Conservation (phyloP, 1,140 invertebrate species). For the Drosophila arizonae region DNA sequence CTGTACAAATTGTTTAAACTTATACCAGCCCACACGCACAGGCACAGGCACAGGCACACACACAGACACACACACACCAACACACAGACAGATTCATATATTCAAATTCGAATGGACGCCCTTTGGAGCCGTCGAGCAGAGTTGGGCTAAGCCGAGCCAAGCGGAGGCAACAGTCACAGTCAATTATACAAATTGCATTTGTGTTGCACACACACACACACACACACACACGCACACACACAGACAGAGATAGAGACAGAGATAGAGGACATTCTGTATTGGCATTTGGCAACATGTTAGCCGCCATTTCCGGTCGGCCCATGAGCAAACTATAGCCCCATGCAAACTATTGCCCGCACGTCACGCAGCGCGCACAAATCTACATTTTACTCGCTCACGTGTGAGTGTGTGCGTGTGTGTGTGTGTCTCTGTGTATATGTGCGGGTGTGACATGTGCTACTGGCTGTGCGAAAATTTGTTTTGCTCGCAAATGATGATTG, state of each 20-base stretch:
- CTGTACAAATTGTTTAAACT: constrained; percentile 74
- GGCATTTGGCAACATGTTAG: constrained; percentile 54
- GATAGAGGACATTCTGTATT: constrained; percentile 34
- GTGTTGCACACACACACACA: constrained; percentile 41
- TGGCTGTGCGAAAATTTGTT: constrained; percentile 49
- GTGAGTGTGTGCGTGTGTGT: neutral
- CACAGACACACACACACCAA: constrained; percentile 29
- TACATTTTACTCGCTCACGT: constrained; percentile 20
- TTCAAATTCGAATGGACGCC: constrained; percentile 59
- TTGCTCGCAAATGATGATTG: constrained; percentile 51
- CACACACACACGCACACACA: constrained; percentile 15
- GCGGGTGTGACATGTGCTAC: constrained; percentile 23
- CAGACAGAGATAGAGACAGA: constrained; percentile 11
- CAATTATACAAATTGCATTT: constrained; percentile 81
- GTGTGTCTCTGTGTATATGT: neutral
- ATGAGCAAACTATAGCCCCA: constrained; percentile 23
- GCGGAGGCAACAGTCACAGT: constrained; percentile 66
- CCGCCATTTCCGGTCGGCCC: constrained; percentile 40
- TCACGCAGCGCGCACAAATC: constrained; percentile 35
- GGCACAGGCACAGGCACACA: constrained; percentile 25
- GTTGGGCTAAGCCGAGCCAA: constrained; percentile 9
- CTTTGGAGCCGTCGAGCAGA: constrained; percentile 25
- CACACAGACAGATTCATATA: constrained; percentile 10
- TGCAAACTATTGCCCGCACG: constrained; percentile 17
- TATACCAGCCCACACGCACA: constrained; percentile 47